Conservation (phyloP, 2,797 vertebrate genomes). For the Staurois parvus region DNA sequence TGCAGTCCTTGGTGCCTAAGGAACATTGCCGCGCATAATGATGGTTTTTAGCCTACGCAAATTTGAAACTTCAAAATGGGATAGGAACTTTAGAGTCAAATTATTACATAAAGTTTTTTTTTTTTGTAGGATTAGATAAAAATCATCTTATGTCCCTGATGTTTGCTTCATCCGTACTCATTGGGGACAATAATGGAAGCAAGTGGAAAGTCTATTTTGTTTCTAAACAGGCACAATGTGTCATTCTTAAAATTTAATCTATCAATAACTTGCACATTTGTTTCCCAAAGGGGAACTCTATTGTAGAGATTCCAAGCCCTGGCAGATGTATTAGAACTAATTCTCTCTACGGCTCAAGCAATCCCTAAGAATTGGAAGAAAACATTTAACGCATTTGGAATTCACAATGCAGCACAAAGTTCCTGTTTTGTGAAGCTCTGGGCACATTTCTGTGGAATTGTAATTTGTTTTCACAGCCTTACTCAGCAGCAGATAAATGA, state of each 20-base stretch:
- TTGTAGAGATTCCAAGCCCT: constrained; percentile 3
- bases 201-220: not conserved
- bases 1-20: too few relatives aligned
- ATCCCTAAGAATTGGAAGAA: constrained; percentile 1
- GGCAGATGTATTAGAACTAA: constrained; percentile 19
- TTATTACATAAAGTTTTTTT: too few relatives aligned
- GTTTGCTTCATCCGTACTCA: too few relatives aligned
- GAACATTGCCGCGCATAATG: too few relatives aligned
- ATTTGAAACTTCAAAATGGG: too few relatives aligned
- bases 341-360: constrained; percentile 11
- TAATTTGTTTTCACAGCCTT: constrained; percentile 28
- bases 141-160: too few relatives aligned
- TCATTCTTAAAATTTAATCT: constrained; percentile 9
- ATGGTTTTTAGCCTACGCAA: too few relatives aligned
- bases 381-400: constrained; percentile 4
- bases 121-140: too few relatives aligned
- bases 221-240: not conserved
- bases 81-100: too few relatives aligned
- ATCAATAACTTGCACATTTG: not conserved
- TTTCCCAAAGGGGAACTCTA: not conserved
- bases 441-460: constrained; percentile 27
- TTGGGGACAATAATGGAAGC: not conserved
- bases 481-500: constrained; percentile 11
- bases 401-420: not conserved
- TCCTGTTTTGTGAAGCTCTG: constrained; percentile 18